Conservation (phyloP, 2,113 vertebrate species). For the Daphoenositta chrysoptera region DNA sequence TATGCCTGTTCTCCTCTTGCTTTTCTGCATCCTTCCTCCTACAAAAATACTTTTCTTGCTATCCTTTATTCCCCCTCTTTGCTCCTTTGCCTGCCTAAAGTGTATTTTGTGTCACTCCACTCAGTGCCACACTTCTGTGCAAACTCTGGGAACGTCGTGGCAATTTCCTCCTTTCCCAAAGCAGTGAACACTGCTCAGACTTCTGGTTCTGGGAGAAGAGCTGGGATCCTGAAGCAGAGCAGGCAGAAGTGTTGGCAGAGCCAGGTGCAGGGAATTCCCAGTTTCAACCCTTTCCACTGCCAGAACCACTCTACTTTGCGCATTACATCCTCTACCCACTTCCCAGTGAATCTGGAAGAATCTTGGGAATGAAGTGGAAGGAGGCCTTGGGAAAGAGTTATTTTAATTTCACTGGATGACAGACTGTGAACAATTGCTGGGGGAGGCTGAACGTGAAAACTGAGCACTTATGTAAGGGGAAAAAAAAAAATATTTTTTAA, state of each 20-base stretch:
- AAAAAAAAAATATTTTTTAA: not conserved
- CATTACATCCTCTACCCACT: not conserved
- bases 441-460: not conserved
- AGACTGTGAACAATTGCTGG: not conserved
- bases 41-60: not conserved
- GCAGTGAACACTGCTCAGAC: not conserved
- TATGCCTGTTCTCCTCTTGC: not conserved
- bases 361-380: not conserved
- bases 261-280: not conserved
- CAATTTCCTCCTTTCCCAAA: not conserved
- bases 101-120: not conserved
- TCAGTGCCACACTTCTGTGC: not conserved
- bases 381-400: not conserved
- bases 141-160: not conserved
- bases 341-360: not conserved
- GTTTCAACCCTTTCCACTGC: not conserved
- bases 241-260: not conserved
- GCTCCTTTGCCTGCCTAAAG: not conserved
- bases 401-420: not conserved
- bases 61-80: not conserved
- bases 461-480: not conserved
- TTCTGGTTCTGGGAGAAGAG: not conserved
- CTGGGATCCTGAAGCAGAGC: not conserved
- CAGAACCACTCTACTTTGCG: not conserved
- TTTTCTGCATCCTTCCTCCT: not conserved